A percentile compares a stretch with the other conserved stretches of the same genome.
These are phyloP conservation scores for Pteronotus mesoamericanus DNA, from an alignment of 2,797 vertebrate genomes.

Conservation along the genomic window DNA sequence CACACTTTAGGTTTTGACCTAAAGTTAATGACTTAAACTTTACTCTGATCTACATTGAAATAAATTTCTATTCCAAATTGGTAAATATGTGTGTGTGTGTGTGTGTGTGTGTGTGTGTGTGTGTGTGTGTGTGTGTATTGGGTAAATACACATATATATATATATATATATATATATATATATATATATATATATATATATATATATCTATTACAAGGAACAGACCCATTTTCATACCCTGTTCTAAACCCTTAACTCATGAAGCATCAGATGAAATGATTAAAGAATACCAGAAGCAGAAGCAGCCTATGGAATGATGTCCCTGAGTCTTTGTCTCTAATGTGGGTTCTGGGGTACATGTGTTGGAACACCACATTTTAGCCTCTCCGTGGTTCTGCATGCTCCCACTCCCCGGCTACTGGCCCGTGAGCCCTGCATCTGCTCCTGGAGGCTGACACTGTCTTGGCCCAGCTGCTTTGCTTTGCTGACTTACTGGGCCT, in stretches of 20 bases:
- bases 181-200: too few relatives aligned
- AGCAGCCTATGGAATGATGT: neutral
- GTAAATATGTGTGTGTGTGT: too few relatives aligned
- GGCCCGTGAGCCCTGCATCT: accelerated
- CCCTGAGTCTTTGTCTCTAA: neutral
- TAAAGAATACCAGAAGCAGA: neutral
- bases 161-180: too few relatives aligned
- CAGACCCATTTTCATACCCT: neutral
- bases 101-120: too few relatives aligned
- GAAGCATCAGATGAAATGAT: neutral
- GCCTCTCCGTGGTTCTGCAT: neutral
- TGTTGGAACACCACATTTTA: neutral
- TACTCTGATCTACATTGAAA: neutral
- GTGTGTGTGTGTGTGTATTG: too few relatives aligned
- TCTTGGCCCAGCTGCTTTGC: neutral
- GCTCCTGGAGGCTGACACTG: neutral
- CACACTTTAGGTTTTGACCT: neutral
- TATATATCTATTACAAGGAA: neutral
- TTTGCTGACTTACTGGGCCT: conserved; percentile 58
- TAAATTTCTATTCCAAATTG: neutral
- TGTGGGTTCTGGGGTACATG: neutral
- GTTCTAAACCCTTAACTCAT: neutral
- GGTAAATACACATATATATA: too few relatives aligned
- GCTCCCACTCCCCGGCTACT: neutral
- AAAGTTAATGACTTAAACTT: neutral